Percentiles rank a stretch among this genome's conserved stretches.
These are phyloP conservation scores for Rhynchophorus ferrugineus DNA, from an alignment of 1,140 invertebrate species.

Conservation along the genomic window DNA sequence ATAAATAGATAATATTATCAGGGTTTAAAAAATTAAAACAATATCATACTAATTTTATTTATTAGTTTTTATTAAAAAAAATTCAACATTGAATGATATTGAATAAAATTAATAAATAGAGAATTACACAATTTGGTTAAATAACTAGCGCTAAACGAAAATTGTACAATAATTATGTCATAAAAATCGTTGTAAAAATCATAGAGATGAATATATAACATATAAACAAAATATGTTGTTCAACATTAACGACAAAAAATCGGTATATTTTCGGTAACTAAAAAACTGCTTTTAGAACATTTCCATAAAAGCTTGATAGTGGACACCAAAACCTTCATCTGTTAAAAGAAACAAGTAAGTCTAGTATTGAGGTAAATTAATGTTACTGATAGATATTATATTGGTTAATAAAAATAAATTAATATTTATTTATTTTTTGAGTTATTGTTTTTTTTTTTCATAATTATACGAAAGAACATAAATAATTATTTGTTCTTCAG, in stretches of 20 bases:
- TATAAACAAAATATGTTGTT: no score
- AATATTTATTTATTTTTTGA: background rate
- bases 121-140: background rate
- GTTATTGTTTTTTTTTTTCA: background rate
- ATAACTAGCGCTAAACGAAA: background rate
- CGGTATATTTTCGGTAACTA: background rate
- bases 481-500: background rate
- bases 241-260: no score
- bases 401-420: background rate
- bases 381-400: background rate
- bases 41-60: no score
- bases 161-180: conserved; percentile 1
- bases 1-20: no score
- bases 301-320: no score
- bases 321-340: no score
- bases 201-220: no score
- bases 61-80: conserved; percentile 1
- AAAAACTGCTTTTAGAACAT: no score
- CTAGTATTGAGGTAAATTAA: no score
- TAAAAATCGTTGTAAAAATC: conserved; percentile 2
- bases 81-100: background rate
- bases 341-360: no score
- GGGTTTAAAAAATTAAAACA: no score
- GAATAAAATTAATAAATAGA: conserved; percentile 3
- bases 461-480: background rate